Evolutionary conservation across 2,888 invertebrate species (phyloP).

Genomic region (Eupeodes latifasciatus): DNA sequence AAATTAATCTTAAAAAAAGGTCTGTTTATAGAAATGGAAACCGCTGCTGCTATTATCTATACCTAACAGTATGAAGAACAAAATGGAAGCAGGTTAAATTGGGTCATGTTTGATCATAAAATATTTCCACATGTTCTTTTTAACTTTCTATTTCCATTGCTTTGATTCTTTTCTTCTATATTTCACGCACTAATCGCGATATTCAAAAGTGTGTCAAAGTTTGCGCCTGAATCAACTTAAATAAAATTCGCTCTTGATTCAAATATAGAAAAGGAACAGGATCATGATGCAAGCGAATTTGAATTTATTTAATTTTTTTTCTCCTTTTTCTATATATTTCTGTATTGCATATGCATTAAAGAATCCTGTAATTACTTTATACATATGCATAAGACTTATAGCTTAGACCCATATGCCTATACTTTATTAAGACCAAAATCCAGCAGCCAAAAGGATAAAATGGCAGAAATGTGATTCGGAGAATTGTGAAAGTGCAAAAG

Average conservation of each 20-base stretch:
- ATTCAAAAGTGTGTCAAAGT: slow-evolving; percentile 18
- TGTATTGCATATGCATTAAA: background rate
- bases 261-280: background rate
- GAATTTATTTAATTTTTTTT: background rate
- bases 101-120: too few species aligned
- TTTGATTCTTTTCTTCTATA: background rate
- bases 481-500: slow-evolving; percentile 17
- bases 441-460: slow-evolving; percentile 18
- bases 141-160: background rate
- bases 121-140: background rate
- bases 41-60: too few species aligned
- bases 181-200: background rate
- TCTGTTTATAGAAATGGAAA: too few species aligned
- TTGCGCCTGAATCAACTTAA: slow-evolving; percentile 20
- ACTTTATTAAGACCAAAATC: background rate
- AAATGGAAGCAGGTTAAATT: too few species aligned
- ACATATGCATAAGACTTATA: too few species aligned
- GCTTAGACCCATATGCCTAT: background rate
- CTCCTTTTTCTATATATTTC: background rate
- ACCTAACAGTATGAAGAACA: too few species aligned
- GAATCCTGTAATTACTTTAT: too few species aligned
- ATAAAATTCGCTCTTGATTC: slow-evolving; percentile 1
- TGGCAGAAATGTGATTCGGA: slow-evolving; percentile 2
- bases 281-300: slow-evolving; percentile 3
- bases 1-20: too few species aligned